Evolutionary conservation across 2,113 vertebrate genomes (phyloP), one percentile per base, ranked within the genome.

Genomic region (Hippocampus guttulatus): DNA sequence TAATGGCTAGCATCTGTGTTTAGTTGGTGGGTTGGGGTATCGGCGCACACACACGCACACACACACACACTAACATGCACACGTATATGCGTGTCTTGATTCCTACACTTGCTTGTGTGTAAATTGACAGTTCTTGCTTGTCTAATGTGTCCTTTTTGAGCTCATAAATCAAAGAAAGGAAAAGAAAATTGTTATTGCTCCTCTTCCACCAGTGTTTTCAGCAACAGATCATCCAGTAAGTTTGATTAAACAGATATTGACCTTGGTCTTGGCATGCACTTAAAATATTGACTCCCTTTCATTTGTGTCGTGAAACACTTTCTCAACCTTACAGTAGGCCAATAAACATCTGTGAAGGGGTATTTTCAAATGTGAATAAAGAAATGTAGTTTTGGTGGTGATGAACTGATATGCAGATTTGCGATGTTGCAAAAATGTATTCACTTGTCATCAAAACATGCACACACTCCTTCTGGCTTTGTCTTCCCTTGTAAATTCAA

Each of bases 1-100:
- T 84, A 78, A 88, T 84, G 63, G 30, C 76, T 73, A 74, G 81
- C 76, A 82, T 84, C 73, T 83, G 81, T 58, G 38, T 77, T 77
- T 68, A 67, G 41, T 65, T 47, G 64, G 20, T 43, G 47, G 57
- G 25, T 65, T 54, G 75, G 75, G 43, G 73, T 58, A 33, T 55
- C 72, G 73, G 71, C 30, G 3, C 30, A 33, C 30, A 33, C 78
- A 52, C 65, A 49, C 71, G 72, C 70, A 68, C 68, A 74, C 10
- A 75, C 71, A 67, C 30, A 33, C 30, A 33, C 30, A 33, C 30
- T 5, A 33, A 33, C 30, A 33, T 0, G 30, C 30, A 33, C 30
- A 33, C 30, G 30, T 33, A 33, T 33, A 30, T 38, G 33, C 33
- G 33, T 6, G 33, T 1, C 33, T 38, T 6, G 33, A 38, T 38